These are phyloP conservation scores for Sycophaga agraensis DNA, from an alignment of 1,140 invertebrate genomes.

Conservation along the genomic window DNA sequence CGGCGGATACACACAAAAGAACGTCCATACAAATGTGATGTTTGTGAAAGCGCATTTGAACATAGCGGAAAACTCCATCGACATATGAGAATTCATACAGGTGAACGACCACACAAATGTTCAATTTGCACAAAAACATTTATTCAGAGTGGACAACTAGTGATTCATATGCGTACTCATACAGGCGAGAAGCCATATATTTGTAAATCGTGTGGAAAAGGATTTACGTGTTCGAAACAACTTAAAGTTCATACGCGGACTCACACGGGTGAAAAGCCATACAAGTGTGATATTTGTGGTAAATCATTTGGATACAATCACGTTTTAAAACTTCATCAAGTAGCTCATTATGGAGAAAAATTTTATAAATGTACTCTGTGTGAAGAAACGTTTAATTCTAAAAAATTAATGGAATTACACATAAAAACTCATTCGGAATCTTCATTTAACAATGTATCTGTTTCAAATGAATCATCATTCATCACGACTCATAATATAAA, in stretches of 20 bases:
- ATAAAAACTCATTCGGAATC: conserved; percentile 84
- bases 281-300: conserved; percentile 74
- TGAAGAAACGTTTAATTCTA: conserved; percentile 84
- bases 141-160: conserved; percentile 83
- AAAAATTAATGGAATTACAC: conserved; percentile 86
- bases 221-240: conserved; percentile 88
- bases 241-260: conserved; percentile 85
- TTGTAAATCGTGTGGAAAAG: conserved; percentile 82
- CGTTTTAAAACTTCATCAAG: conserved; percentile 83
- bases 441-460: conserved; percentile 40
- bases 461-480: conserved; percentile 46
- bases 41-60: conserved; percentile 88
- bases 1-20: conserved; percentile 90
- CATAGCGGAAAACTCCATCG: conserved; percentile 89
- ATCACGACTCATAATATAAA: conserved; percentile 45
- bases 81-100: conserved; percentile 89
- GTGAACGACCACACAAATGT: conserved; percentile 92
- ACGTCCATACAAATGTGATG: conserved; percentile 80
- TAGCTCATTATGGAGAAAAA: conserved; percentile 89
- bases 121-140: conserved; percentile 90
- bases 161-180: conserved; percentile 83
- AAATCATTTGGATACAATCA: conserved; percentile 88
- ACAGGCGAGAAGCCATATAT: conserved; percentile 91
- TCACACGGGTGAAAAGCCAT: conserved; percentile 80
- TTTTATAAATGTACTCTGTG: conserved; percentile 91